Evolutionary conservation across 2,113 vertebrate genomes (phyloP), one percentile per base, ranked within the genome.

Genomic region (Argyrosomus japonicus): DNA sequence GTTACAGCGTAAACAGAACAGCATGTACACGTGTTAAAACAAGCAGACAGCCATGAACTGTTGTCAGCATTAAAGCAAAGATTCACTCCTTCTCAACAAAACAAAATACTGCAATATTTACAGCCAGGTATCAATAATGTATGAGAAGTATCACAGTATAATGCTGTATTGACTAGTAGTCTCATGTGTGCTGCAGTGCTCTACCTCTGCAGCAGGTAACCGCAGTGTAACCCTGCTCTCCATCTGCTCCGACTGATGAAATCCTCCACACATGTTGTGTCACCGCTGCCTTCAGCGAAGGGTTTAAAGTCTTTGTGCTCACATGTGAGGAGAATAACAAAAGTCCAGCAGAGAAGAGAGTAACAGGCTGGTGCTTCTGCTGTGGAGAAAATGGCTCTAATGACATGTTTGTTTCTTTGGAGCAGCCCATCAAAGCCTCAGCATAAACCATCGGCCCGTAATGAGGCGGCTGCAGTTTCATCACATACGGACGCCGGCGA

Each of bases 351-450:
- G 79, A 68, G 83, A n/a, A 11, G n/a, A 68, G 32, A 53, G 47
- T 0, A 9, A 12, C 45, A 72, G 32, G 23, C 73, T n/a, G 72
- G 51, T 25, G 47, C 68, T 36, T 68, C 45, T 61, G 78, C 68
- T 60, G 73, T 13, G 32, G 60, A 68, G 70, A 79, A 79, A 83
- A 75, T 5, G 36, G n/a, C 74, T 88, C 77, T 88, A 90, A 90
- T 73, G 83, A 81, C 83, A 73, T 84, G 86, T 86, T 90, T 85
- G 83, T 81, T 88, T 60, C 64, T 81, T 78, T 32, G 60, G 83
- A 78, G 79, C 18, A 79, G 57, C 45, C 65, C 79, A 69, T 89
- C 88, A 87, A 79, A 89, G 81, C 50, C 72, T 70, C 2, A 11
- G 51, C 18, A 9, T 11, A 73, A 84, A 82, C 27, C 29, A 15